Evolutionary conservation across 2,113 vertebrate species (phyloP).

Genomic region (Macroglossus sobrinus): DNA sequence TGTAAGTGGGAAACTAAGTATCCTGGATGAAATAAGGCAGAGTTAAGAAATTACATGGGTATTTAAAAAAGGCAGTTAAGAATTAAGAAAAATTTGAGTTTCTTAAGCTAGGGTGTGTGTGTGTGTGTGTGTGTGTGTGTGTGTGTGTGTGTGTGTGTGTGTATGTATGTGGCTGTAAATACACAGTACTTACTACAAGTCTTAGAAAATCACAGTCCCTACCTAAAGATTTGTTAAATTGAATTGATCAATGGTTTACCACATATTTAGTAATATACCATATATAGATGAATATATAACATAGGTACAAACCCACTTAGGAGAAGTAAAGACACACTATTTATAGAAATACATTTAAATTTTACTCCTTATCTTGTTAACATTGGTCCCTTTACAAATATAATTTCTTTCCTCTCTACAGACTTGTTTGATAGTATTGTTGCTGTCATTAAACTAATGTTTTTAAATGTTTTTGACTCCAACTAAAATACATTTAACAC

Average conservation of each 20-base stretch:
- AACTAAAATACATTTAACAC: neutral
- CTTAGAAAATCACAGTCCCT: neutral
- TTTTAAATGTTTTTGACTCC: neutral
- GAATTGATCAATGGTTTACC: neutral
- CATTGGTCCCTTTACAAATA: constrained; percentile 13
- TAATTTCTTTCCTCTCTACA: neutral
- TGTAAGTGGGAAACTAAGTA: neutral
- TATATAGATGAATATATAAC: neutral
- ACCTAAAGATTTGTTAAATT: neutral
- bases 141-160: neutral
- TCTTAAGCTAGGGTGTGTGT: neutral
- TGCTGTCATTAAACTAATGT: neutral
- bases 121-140: neutral
- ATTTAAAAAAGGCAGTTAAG: neutral
- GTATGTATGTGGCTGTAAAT: no score
- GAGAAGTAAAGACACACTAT: neutral
- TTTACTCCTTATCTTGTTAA: neutral
- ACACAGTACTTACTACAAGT: neutral
- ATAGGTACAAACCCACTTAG: neutral
- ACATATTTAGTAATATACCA: neutral
- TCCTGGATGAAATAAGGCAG: neutral
- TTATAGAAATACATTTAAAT: neutral
- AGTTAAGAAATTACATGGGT: neutral
- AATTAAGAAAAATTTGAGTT: neutral
- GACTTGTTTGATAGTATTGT: neutral